Percentiles rank a stretch among this genome's conserved stretches.
phyloP scores from a whole-genome alignment of 2,797 vertebrate species.

The Peromyscus melanophrys region DNA sequence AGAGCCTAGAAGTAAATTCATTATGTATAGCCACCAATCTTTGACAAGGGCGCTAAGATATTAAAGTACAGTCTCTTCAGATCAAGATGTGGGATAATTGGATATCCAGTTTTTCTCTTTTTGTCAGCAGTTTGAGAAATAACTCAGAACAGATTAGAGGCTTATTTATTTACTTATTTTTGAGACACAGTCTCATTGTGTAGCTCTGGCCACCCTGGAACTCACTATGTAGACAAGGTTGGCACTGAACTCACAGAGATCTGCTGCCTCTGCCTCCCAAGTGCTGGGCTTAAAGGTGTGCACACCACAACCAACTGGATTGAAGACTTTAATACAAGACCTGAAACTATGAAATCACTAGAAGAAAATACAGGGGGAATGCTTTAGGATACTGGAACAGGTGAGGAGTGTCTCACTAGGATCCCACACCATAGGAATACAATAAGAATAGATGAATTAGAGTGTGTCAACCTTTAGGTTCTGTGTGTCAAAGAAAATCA shows the following conservation, averaged over 20 bases:
- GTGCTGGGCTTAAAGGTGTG: background rate
- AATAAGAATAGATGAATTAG: background rate
- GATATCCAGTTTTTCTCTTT: background rate
- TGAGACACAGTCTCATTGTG: background rate
- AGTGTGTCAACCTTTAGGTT: background rate
- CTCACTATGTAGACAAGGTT: background rate
- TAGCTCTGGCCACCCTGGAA: background rate
- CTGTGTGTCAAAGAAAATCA: background rate
- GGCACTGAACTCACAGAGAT: background rate
- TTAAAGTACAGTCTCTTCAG: background rate
- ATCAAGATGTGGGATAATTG: background rate
- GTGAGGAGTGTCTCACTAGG: background rate
- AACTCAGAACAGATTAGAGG: background rate
- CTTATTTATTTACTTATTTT: background rate
- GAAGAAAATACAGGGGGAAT: background rate
- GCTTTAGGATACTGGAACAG: background rate
- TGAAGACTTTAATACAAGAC: background rate
- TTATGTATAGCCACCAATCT: background rate
- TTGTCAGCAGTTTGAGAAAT: background rate
- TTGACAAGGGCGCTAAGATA: background rate
- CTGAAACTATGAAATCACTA: background rate
- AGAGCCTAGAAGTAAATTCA: background rate
- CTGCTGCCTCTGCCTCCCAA: background rate
- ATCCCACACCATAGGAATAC: background rate
- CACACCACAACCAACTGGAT: no score